Evolutionary conservation across 2,113 vertebrate species (phyloP), one percentile per base, ranked within the genome.

Genomic region (Entelurus aequoreus): DNA sequence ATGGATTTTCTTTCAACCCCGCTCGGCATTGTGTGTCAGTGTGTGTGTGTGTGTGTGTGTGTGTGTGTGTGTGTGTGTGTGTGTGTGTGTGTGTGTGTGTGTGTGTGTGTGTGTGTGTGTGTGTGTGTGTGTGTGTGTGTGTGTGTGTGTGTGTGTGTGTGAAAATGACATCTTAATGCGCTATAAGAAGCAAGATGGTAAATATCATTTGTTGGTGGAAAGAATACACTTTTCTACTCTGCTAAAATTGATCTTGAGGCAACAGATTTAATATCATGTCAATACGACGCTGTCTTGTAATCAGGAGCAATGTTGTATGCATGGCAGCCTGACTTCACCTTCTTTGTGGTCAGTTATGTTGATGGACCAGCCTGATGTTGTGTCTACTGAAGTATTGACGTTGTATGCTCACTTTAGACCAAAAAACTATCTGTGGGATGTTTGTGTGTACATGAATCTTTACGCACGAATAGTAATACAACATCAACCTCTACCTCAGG

Each of bases 1-100:
- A 85, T 88, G 66, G 55, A 83, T 87, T 46, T 46, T 83, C 48
- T 38, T 82, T 78, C 84, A 78, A 86, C 83, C 82, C 75, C 12
- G 70, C 71, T 81, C 63, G 67, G 68, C 65, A 72, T 81, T 87
- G 82, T 84, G 62, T 58, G 46, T 35, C 53, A 49, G 15, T 48
- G n/a, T 57, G 10, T 13, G 54, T 40, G 53, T 54, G 53, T 8
- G 13, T 37, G 13, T 14, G 53, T 36, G 53, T 54, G 35, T 54
- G 28, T 8, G 28, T 53, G 52, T 11, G 10, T 11, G 51, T 35
- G 11, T 28, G 50, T 16, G 50, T 51, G 49, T 19, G 49, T 51
- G n/a, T 9, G 48, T 44, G 42, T 44, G 42, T 44, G 10, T 6
- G 10, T 11, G 42, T 44, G 21, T 28, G 21, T 28, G 21, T 28